phyloP scores from a whole-genome alignment of 2,113 vertebrate species.

The Siniperca knerii region DNA sequence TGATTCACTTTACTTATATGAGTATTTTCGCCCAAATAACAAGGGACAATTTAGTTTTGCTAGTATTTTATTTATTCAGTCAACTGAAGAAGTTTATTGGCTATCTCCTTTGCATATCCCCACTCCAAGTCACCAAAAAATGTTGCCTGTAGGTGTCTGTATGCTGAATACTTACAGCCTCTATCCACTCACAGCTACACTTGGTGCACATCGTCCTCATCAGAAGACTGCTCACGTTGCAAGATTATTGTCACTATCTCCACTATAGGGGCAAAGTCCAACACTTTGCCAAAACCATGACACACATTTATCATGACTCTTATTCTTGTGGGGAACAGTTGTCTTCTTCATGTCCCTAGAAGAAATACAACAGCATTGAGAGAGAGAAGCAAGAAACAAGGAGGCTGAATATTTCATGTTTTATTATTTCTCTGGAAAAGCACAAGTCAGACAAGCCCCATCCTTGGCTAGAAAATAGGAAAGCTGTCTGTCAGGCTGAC shows the following conservation, averaged over 20 bases:
- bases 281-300: neutral
- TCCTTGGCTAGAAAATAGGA: conserved; percentile 44
- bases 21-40: too few relatives aligned
- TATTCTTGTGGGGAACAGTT: neutral
- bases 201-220: neutral
- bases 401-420: conserved; percentile 44
- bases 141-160: neutral
- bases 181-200: neutral
- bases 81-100: neutral
- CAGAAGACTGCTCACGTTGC: neutral
- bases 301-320: neutral
- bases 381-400: neutral
- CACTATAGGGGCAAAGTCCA: neutral
- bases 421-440: conserved; percentile 70
- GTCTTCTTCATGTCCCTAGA: conserved; percentile 1
- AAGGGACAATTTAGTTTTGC: neutral
- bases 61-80: neutral
- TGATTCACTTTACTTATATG: neutral
- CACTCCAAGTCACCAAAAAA: neutral
- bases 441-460: conserved; percentile 34
- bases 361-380: neutral
- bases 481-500: conserved; percentile 40
- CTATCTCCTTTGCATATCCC: neutral
- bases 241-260: neutral
- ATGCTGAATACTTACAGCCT: neutral